Conservation (phyloP, 2,797 vertebrate species). For the Tragelaphus oryx region DNA sequence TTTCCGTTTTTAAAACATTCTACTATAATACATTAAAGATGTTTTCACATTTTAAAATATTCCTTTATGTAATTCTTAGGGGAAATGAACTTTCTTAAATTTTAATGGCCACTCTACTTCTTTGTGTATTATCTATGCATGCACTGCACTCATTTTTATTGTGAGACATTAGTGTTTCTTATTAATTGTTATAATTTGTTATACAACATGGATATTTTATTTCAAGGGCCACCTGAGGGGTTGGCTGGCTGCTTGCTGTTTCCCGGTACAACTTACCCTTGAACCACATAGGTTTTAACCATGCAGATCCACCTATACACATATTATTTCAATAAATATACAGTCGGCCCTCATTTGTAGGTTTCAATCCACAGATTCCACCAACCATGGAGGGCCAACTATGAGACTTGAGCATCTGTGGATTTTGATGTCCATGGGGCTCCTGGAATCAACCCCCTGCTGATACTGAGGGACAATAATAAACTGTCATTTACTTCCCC, state of each 20-base stretch:
- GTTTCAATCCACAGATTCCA: not conserved
- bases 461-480: not conserved
- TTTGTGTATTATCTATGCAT: not conserved
- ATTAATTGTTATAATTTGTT: not conserved
- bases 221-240: constrained; percentile 25
- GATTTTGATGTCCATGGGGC: not conserved
- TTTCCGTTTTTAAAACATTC: not conserved
- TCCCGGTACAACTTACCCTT: not conserved
- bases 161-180: not conserved
- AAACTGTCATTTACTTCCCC: not conserved
- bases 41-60: constrained; percentile 17
- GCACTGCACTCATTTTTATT: not conserved
- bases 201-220: not conserved
- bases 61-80: not conserved
- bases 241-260: not conserved
- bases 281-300: not conserved
- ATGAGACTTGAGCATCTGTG: not conserved
- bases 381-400: not conserved
- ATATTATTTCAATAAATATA: not conserved
- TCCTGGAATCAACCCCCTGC: not conserved
- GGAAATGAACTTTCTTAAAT: not conserved
- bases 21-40: not conserved
- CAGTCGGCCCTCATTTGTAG: not conserved
- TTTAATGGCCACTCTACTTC: not conserved
- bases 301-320: not conserved